These are phyloP conservation scores for Coendou prehensilis DNA, from an alignment of 2,797 vertebrate genomes.

Conservation along the genomic window DNA sequence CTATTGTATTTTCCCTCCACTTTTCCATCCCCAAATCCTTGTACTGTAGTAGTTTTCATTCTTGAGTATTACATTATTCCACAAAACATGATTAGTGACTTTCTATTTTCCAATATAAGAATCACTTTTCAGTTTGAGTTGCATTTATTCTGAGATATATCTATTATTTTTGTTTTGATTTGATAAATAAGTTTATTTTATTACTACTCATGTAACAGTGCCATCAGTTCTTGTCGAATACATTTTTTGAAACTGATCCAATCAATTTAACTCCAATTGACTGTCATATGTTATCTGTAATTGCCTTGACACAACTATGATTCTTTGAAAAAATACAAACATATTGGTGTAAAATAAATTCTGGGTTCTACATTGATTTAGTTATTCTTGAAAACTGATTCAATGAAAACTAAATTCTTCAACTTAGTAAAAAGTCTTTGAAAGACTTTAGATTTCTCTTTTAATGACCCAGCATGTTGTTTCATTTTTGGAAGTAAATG, in stretches of 20 bases:
- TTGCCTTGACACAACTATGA: not conserved
- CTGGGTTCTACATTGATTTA: not conserved
- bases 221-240: not conserved
- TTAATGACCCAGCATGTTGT: conserved; percentile 68
- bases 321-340: not conserved
- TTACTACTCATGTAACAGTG: not conserved
- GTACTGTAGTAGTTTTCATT: not conserved
- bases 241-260: not conserved
- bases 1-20: not conserved
- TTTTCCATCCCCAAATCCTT: not conserved
- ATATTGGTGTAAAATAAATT: conserved; percentile 13
- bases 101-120: conserved; percentile 24
- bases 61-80: not conserved
- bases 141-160: conserved; percentile 1
- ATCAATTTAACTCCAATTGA: not conserved
- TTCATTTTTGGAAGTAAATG: conserved; percentile 82
- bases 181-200: not conserved
- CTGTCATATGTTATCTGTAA: not conserved
- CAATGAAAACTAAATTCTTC: not conserved
- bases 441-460: conserved; percentile 41
- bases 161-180: not conserved
- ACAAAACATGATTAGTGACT: not conserved
- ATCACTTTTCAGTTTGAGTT: not conserved
- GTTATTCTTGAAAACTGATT: not conserved
- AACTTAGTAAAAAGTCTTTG: conserved; percentile 8